Evolutionary conservation across 1,140 invertebrate species (phyloP).

Genomic region (Anadara kagoshimensis): DNA sequence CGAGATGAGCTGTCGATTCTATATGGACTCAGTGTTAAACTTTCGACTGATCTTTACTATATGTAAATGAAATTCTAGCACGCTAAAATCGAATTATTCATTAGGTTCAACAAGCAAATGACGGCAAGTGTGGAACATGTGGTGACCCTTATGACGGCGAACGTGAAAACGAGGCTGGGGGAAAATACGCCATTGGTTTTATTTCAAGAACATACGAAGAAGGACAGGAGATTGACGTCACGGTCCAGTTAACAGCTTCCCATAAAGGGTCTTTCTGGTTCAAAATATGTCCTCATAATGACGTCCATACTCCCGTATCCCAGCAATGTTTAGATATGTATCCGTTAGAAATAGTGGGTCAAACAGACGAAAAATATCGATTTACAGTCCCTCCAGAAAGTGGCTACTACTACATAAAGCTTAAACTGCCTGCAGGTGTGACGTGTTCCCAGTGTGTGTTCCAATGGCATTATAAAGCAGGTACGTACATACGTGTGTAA

Average conservation of each 20-base stretch:
- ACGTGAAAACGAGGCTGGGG: slow-evolving; percentile 65
- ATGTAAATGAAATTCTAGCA: too few species aligned
- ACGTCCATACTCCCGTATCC: slow-evolving; percentile 70
- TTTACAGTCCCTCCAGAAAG: slow-evolving; percentile 17
- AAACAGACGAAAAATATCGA: slow-evolving; percentile 9
- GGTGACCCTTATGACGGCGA: slow-evolving; percentile 63
- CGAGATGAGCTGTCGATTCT: too few species aligned
- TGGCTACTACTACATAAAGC: slow-evolving; percentile 29
- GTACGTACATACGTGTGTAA: slow-evolving; percentile 71
- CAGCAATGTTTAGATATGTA: slow-evolving; percentile 57
- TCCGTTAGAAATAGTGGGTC: slow-evolving; percentile 18
- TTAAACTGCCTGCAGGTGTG: slow-evolving; percentile 83
- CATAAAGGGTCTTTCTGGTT: slow-evolving; percentile 62
- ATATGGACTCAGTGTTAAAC: too few species aligned
- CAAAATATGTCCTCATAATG: slow-evolving; percentile 74
- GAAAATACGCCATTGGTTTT: slow-evolving; percentile 39
- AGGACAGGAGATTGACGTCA: slow-evolving; percentile 56
- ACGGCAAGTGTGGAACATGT: slow-evolving; percentile 70
- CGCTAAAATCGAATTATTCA: too few species aligned
- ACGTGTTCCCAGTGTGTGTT: slow-evolving; percentile 91
- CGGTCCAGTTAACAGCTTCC: slow-evolving; percentile 58
- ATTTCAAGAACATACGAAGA: slow-evolving; percentile 47
- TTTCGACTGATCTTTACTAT: too few species aligned
- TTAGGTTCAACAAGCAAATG: neutral
- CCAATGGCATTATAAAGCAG: slow-evolving; percentile 93